phyloP scores from a whole-genome alignment of 2,113 vertebrate species.

The Pelodiscus sinensis region DNA sequence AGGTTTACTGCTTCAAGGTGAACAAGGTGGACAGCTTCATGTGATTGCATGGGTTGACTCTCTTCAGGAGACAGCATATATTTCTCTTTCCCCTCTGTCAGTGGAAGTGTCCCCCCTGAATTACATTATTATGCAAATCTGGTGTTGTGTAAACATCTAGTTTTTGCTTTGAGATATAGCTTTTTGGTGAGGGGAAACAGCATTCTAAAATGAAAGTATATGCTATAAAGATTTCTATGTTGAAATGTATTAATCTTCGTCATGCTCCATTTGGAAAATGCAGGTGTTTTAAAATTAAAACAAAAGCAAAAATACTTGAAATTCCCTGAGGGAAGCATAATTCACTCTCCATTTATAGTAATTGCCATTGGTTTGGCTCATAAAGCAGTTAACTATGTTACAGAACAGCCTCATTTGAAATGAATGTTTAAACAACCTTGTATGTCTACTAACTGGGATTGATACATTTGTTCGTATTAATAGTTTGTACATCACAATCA shows the following conservation, averaged over 20 bases:
- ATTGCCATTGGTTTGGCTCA: neutral
- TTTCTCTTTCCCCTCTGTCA: neutral
- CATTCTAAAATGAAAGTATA: neutral
- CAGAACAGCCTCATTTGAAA: neutral
- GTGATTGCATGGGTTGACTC: neutral
- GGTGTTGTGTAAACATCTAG: neutral
- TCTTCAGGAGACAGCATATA: neutral
- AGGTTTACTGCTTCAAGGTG: neutral
- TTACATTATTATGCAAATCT: neutral
- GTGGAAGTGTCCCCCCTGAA: neutral
- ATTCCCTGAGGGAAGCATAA: neutral
- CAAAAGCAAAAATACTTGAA: neutral
- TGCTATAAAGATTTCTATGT: neutral
- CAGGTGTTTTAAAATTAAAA: neutral
- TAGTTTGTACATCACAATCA: neutral
- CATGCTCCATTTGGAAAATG: neutral
- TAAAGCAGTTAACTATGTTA: neutral
- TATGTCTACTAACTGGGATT: rapidly evolving
- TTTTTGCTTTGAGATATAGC: neutral
- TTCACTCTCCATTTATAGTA: neutral
- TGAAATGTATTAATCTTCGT: neutral
- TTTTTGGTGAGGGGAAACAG: neutral
- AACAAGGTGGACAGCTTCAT: neutral
- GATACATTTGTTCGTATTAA: neutral
- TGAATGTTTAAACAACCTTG: neutral